Evolutionary conservation across 2,113 vertebrate genomes (phyloP).

Genomic region (Amblyornis subalaris): DNA sequence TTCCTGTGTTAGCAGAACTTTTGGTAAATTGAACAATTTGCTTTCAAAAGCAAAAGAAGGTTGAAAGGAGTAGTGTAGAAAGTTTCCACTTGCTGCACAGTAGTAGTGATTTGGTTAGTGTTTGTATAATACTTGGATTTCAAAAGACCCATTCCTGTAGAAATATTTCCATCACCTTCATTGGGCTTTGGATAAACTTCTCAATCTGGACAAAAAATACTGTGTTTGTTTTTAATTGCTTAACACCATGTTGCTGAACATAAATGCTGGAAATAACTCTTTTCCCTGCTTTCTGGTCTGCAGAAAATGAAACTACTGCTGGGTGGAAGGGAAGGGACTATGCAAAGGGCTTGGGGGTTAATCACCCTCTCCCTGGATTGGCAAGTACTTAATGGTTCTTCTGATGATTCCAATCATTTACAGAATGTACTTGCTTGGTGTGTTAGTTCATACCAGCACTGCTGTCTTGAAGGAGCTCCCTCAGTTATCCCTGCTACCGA

Average conservation of each 20-base stretch:
- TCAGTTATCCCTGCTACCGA: neutral
- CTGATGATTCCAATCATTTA: neutral
- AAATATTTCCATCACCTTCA: neutral
- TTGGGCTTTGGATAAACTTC: neutral
- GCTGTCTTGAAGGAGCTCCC: neutral
- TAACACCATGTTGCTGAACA: neutral
- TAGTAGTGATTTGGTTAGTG: neutral
- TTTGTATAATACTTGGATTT: neutral
- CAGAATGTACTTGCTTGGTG: neutral
- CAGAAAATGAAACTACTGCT: neutral
- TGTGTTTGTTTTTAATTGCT: neutral
- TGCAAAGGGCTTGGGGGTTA: neutral
- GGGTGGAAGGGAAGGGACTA: neutral
- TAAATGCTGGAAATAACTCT: slow-evolving; percentile 44
- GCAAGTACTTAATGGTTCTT: neutral
- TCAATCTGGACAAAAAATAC: neutral
- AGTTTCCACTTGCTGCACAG: neutral
- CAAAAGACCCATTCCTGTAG: neutral
- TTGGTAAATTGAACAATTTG: neutral
- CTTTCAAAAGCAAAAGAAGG: neutral
- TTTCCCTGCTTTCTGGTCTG: slow-evolving; percentile 25
- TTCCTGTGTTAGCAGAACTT: neutral
- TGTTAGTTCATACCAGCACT: neutral
- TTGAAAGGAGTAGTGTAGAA: neutral
- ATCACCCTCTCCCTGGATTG: neutral